A percentile compares a stretch with the other conserved stretches of the same genome.
Evolutionary conservation across 2,797 vertebrate species (phyloP).

Genomic region (Valencia hispanica): DNA sequence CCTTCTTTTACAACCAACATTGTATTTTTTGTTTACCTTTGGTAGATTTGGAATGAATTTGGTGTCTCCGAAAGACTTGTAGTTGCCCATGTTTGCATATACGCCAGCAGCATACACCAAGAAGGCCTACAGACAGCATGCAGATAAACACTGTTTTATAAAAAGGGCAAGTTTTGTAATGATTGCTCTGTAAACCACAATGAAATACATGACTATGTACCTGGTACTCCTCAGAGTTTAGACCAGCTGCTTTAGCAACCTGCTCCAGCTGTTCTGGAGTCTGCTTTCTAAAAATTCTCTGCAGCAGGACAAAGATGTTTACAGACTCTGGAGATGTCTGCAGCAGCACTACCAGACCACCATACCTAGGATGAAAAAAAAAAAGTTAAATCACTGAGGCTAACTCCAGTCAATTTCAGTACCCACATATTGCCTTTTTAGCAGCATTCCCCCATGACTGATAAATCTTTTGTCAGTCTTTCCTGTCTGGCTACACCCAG

Average conservation of each 20-base stretch:
- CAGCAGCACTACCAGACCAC: constrained; percentile 88
- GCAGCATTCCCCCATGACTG: not conserved
- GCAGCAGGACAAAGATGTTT: constrained; percentile 87
- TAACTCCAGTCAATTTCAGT: not conserved
- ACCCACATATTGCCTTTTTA: not conserved
- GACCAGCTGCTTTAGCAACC: constrained; percentile 80
- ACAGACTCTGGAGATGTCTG: constrained; percentile 92
- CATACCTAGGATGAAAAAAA: constrained; percentile 66
- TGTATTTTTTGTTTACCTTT: constrained; percentile 77
- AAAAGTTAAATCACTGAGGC: not conserved
- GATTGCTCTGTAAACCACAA: not conserved
- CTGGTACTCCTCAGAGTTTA: constrained; percentile 90
- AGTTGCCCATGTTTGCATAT: constrained; percentile 96
- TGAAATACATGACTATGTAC: constrained; percentile 59
- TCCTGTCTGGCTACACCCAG: not conserved
- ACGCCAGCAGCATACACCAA: constrained; percentile 90
- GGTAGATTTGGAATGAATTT: constrained; percentile 93
- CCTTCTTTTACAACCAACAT: not conserved
- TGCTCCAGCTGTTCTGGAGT: constrained; percentile 79
- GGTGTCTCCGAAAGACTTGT: constrained; percentile 95
- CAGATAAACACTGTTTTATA: not conserved
- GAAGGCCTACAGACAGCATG: constrained; percentile 80
- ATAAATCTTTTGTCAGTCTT: not conserved
- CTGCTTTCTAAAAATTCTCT: constrained; percentile 87
- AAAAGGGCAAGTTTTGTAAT: not conserved